phyloP scores from a whole-genome alignment of 2,888 invertebrate species.

The Tetragnatha montana region DNA sequence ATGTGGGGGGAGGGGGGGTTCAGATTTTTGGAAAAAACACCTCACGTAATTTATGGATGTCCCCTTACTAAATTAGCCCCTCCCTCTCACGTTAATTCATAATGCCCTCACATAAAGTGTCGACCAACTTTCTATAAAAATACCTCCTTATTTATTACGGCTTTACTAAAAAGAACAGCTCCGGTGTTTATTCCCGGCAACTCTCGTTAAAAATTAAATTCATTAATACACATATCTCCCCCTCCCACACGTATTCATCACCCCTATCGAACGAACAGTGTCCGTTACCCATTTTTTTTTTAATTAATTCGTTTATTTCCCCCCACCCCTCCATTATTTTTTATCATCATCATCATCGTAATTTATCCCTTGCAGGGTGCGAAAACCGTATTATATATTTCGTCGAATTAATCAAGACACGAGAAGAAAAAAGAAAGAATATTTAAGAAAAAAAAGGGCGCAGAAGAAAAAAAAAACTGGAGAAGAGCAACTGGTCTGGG shows the following conservation, averaged over 20 bases:
- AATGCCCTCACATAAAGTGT: too few relatives aligned
- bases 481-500: slow-evolving; percentile 16
- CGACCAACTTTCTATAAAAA: too few relatives aligned
- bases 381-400: slow-evolving; percentile 42
- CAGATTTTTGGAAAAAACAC: too few relatives aligned
- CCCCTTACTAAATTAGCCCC: too few relatives aligned
- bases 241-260: not conserved
- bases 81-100: too few relatives aligned
- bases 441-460: not conserved
- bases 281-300: not conserved
- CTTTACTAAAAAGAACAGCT: not conserved
- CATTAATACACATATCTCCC: not conserved
- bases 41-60: too few relatives aligned
- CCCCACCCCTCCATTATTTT: not conserved
- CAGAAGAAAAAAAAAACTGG: slow-evolving; percentile 7
- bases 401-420: slow-evolving; percentile 49
- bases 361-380: slow-evolving; percentile 37
- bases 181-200: not conserved
- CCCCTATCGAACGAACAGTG: not conserved
- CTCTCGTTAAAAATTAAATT: not conserved
- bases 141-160: too few relatives aligned
- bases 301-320: not conserved
- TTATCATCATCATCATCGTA: slow-evolving; percentile 13
- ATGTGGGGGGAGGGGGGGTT: too few relatives aligned
- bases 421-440: not conserved